Evolutionary conservation across 2,888 invertebrate species (phyloP).

Genomic region (Girardia tigrina): DNA sequence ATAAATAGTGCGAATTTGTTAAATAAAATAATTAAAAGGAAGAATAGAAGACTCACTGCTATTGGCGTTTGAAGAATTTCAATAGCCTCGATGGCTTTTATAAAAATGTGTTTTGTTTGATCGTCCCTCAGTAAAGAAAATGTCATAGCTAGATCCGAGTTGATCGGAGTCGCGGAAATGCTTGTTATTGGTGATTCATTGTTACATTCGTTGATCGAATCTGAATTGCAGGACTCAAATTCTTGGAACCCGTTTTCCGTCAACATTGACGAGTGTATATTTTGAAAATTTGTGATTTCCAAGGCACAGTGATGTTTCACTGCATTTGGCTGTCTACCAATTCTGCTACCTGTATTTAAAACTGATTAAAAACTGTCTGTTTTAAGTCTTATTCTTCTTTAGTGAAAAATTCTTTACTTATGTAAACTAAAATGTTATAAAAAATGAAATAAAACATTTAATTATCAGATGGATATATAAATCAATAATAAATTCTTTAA

Average conservation of each 20-base stretch:
- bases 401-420: too few species aligned
- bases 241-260: not conserved
- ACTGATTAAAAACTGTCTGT: not conserved
- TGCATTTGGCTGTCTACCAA: slow-evolving; percentile 30
- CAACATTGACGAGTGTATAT: not conserved
- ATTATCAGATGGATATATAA: too few species aligned
- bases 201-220: not conserved
- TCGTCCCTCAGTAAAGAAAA: not conserved
- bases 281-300: slow-evolving; percentile 3
- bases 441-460: too few species aligned
- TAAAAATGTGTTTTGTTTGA: not conserved
- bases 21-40: too few species aligned
- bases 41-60: too few species aligned
- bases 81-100: not conserved
- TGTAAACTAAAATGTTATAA: too few species aligned
- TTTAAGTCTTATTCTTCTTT: too few species aligned
- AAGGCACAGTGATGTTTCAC: slow-evolving; percentile 31
- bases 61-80: not conserved
- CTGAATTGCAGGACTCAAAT: not conserved
- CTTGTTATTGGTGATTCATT: not conserved
- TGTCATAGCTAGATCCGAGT: not conserved
- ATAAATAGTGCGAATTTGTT: too few species aligned
- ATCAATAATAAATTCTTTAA: too few species aligned
- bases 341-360: slow-evolving; percentile 25
- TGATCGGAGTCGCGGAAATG: not conserved